Percentiles rank a stretch among this genome's conserved stretches.
Evolutionary conservation across 1,140 invertebrate genomes (phyloP).

Genomic region (Euschistus heros): DNA sequence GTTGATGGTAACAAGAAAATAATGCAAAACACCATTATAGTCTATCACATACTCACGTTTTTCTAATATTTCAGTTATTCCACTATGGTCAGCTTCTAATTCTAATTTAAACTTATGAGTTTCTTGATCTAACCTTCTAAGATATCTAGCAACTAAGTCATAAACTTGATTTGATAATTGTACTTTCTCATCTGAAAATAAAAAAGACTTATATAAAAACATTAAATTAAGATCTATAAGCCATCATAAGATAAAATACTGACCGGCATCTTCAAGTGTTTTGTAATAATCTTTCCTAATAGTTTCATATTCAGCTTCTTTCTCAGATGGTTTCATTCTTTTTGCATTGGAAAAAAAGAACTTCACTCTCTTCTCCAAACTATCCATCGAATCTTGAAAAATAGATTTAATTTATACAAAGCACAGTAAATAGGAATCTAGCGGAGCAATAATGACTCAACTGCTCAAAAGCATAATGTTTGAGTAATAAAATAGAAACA

Average conservation of each 20-base stretch:
- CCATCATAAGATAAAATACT: not conserved
- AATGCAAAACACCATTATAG: too few species aligned
- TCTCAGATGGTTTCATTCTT: constrained; percentile 65
- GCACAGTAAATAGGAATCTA: not conserved
- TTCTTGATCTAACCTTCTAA: constrained; percentile 85
- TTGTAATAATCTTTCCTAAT: constrained; percentile 86
- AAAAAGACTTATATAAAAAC: constrained; percentile 13
- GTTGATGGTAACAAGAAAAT: too few species aligned
- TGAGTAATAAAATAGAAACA: not conserved
- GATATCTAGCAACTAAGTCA: constrained; percentile 86
- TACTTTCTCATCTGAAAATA: constrained; percentile 54
- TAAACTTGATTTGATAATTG: constrained; percentile 88
- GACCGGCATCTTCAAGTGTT: constrained; percentile 82
- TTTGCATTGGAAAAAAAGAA: constrained; percentile 78
- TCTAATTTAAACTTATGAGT: constrained; percentile 97
- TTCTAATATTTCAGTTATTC: constrained; percentile 92
- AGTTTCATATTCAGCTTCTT: constrained; percentile 72
- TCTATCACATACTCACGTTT: constrained; percentile 53
- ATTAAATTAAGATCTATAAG: not conserved
- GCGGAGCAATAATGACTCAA: not conserved
- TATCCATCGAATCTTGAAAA: constrained; percentile 77
- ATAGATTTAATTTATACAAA: not conserved
- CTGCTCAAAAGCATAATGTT: too few species aligned
- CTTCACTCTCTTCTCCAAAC: constrained; percentile 80
- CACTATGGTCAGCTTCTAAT: constrained; percentile 93